phyloP scores from a whole-genome alignment of 2,113 vertebrate genomes.

The Ceyx cyanopectus region DNA sequence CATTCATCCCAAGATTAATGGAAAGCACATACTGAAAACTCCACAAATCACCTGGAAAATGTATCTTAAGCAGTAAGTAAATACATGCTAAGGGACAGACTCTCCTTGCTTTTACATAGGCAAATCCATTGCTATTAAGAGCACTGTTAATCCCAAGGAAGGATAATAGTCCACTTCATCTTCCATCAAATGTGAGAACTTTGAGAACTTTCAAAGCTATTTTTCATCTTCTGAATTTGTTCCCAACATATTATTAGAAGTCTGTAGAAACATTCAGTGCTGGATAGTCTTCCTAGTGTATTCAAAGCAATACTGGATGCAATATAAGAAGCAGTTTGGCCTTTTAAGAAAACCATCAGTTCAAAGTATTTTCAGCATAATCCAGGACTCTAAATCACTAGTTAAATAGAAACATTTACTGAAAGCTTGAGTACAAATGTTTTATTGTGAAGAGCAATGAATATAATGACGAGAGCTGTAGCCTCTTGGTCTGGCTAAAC shows the following conservation, averaged over 20 bases:
- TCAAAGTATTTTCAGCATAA: conserved; percentile 69
- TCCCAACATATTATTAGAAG: background rate
- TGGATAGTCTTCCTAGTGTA: background rate
- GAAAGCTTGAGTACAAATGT: conserved; percentile 53
- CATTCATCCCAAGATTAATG: conserved; percentile 11
- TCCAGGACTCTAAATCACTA: conserved; percentile 61
- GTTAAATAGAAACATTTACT: conserved; percentile 52
- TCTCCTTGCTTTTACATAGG: background rate
- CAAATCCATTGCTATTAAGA: background rate
- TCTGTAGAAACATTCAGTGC: conserved; percentile 15
- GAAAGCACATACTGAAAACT: conserved; percentile 11
- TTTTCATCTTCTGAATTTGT: conserved; percentile 30
- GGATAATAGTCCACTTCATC: background rate
- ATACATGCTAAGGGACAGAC: background rate
- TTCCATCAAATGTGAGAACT: conserved; percentile 5
- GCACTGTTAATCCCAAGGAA: background rate
- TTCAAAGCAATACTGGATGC: background rate
- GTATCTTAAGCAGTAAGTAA: background rate
- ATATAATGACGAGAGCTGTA: conserved; percentile 25
- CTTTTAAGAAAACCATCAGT: conserved; percentile 57
- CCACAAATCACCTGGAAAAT: conserved; percentile 34
- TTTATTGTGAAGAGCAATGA: conserved; percentile 40
- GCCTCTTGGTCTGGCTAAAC: conserved; percentile 45
- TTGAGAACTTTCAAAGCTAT: conserved; percentile 23
- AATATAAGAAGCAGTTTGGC: conserved; percentile 6